Evolutionary conservation across 1,140 invertebrate genomes (phyloP).

Genomic region (Luehdorfia chinensis): DNA sequence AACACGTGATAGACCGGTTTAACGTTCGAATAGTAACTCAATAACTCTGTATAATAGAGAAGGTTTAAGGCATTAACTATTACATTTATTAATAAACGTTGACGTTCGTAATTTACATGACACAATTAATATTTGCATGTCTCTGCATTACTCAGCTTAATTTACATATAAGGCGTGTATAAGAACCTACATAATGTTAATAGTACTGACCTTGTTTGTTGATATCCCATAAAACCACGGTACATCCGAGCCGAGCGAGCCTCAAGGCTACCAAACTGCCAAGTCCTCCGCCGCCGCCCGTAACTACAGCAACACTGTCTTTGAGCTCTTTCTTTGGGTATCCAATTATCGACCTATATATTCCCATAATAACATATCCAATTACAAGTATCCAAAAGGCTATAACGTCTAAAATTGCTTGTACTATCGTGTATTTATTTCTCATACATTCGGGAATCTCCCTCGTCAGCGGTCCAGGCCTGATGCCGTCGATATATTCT

Average conservation of each 20-base stretch:
- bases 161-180: slow-evolving; percentile 1
- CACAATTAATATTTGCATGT: slow-evolving; percentile 2
- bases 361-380: slow-evolving; percentile 73
- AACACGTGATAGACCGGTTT: no score
- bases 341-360: slow-evolving; percentile 75
- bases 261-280: slow-evolving; percentile 89
- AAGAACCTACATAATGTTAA: slow-evolving; percentile 6
- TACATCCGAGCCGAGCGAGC: slow-evolving; percentile 87
- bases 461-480: slow-evolving; percentile 59
- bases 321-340: slow-evolving; percentile 79
- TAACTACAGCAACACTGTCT: slow-evolving; percentile 89
- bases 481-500: slow-evolving; percentile 63
- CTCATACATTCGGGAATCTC: slow-evolving; percentile 71
- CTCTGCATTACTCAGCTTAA: not conserved
- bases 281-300: slow-evolving; percentile 93
- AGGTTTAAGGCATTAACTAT: no score
- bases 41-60: no score
- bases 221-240: slow-evolving; percentile 94
- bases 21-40: no score
- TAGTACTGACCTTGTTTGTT: slow-evolving; percentile 84
- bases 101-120: not conserved
- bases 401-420: slow-evolving; percentile 79
- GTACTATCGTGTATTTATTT: slow-evolving; percentile 67
- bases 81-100: not conserved
- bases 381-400: slow-evolving; percentile 79